These are phyloP conservation scores for Xanthia icteritia DNA, from an alignment of 2,888 invertebrate species.

Conservation along the genomic window DNA sequence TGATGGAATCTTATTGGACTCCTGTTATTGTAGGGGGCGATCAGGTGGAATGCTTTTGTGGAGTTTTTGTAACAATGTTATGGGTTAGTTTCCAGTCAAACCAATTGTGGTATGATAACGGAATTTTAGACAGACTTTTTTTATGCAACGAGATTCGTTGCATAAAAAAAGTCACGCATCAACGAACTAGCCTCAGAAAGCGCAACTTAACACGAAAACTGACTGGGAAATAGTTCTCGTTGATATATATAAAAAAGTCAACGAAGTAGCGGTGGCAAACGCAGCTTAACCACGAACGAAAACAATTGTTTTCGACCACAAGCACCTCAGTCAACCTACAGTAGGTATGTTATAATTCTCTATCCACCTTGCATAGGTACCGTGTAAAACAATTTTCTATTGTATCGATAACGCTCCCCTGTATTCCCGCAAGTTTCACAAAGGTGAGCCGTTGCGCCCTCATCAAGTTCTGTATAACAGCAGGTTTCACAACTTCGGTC, in stretches of 20 bases:
- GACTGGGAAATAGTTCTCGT: not conserved
- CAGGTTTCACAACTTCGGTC: not conserved
- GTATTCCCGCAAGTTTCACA: not conserved
- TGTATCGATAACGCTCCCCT: not conserved
- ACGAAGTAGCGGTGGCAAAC: not conserved
- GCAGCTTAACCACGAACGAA: not conserved
- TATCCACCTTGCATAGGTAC: not conserved
- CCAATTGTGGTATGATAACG: not conserved
- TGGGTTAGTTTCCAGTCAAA: not conserved
- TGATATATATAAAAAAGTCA: not conserved
- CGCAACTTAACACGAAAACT: not conserved
- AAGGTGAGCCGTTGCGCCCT: not conserved
- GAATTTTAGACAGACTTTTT: not conserved
- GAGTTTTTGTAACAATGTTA: conserved; percentile 30
- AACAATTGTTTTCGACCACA: not conserved
- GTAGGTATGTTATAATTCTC: not conserved
- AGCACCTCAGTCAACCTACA: not conserved
- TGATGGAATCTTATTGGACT: conserved; percentile 65
- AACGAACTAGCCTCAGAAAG: not conserved
- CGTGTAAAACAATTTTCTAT: not conserved
- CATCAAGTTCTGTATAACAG: not conserved
- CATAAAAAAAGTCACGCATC: not conserved
- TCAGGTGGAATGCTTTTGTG: conserved; percentile 46
- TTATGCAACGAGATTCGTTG: no score
- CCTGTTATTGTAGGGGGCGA: conserved; percentile 43